Conservation (phyloP, 2,797 vertebrate genomes). For the Erithacus rubecula region DNA sequence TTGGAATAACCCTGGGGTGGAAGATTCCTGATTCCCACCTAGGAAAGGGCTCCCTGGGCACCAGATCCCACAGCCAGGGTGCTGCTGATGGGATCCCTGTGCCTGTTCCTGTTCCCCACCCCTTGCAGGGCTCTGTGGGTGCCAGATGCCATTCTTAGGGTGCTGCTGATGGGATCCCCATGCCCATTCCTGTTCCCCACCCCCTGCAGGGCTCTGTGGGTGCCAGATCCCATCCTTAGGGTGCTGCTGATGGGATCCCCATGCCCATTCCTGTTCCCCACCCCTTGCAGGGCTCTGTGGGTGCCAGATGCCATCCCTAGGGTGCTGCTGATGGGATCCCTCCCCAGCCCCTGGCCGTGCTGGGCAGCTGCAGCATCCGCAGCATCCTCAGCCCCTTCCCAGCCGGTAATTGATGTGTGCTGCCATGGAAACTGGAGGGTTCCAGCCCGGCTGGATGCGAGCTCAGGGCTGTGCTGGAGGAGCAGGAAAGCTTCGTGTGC, state of each 20-base stretch:
- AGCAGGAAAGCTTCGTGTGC: background rate
- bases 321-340: background rate
- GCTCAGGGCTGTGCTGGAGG: background rate
- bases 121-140: no score
- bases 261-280: background rate
- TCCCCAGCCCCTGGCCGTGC: background rate
- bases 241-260: no score
- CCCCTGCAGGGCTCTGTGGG: no score
- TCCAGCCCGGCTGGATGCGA: background rate
- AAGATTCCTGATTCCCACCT: background rate
- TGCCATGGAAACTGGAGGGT: conserved; percentile 47
- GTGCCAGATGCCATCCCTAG: rapidly evolving
- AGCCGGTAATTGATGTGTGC: background rate
- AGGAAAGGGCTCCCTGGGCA: background rate
- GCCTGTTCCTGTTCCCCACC: no score
- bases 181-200: no score
- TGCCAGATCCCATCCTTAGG: no score
- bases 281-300: background rate
- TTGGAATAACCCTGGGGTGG: background rate
- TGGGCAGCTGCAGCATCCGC: background rate
- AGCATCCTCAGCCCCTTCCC: background rate
- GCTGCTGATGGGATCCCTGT: background rate
- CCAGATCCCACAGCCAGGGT: background rate
- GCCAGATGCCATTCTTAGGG: no score
- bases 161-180: no score